These are phyloP conservation scores for Platynereis dumerilii DNA, from an alignment of 2,888 invertebrate species.

Conservation along the genomic window DNA sequence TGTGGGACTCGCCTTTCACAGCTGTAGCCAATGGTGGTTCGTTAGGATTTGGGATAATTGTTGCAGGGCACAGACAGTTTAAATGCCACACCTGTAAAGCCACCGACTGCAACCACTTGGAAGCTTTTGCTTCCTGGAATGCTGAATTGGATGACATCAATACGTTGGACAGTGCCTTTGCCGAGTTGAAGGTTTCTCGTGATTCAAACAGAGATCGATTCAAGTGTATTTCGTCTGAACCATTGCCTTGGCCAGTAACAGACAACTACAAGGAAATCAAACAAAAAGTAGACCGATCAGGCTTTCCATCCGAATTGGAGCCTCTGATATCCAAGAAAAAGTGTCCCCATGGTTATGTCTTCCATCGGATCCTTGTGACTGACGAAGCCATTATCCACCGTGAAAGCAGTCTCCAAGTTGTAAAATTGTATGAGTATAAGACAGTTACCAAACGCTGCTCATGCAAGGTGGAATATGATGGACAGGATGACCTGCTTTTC, in stretches of 20 bases:
- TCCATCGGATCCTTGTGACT: background rate
- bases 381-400: background rate
- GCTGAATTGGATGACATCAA: background rate
- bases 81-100: background rate
- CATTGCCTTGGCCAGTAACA: background rate
- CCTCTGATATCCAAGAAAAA: background rate
- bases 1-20: background rate
- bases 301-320: background rate
- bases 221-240: background rate
- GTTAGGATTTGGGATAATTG: background rate
- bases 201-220: no score
- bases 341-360: background rate
- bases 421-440: background rate
- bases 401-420: background rate
- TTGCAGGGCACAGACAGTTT: conserved; percentile 1
- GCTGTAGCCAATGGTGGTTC: background rate
- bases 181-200: no score
- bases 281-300: background rate
- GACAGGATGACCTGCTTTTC: background rate
- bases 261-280: background rate
- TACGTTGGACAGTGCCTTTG: background rate
- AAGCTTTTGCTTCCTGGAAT: background rate
- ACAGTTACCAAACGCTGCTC: background rate
- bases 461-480: background rate
- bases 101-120: background rate